Conservation (phyloP, 2,888 invertebrate genomes). For the Sipha maydis region DNA sequence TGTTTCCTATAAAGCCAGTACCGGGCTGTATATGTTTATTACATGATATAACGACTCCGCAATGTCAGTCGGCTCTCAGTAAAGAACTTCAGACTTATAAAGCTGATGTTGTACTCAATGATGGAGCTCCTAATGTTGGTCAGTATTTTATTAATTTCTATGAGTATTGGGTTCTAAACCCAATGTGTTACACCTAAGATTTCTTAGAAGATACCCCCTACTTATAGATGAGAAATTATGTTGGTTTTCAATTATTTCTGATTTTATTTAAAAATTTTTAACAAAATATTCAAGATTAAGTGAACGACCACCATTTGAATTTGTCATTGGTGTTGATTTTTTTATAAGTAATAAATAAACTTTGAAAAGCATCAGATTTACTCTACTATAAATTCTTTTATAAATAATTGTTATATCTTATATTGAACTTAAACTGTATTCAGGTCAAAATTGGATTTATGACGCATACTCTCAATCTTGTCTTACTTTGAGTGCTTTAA, state of each 20-base stretch:
- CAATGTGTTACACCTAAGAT: no score
- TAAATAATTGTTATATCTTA: constrained; percentile 3
- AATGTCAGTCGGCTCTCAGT: constrained; percentile 82
- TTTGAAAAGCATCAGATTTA: not conserved
- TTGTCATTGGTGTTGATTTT: no score
- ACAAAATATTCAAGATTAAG: not conserved
- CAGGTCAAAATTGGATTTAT: constrained; percentile 92
- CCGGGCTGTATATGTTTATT: constrained; percentile 89
- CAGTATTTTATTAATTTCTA: constrained; percentile 63
- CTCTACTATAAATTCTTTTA: not conserved
- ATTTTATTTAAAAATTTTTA: not conserved
- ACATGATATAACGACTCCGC: constrained; percentile 97
- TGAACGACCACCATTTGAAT: no score
- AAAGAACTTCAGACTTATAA: constrained; percentile 94
- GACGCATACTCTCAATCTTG: constrained; percentile 96
- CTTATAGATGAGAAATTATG: no score
- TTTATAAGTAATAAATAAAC: not conserved
- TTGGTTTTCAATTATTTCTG: no score
- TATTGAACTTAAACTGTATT: constrained; percentile 1
- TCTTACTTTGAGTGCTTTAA: constrained; percentile 90
- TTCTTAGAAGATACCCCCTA: no score
- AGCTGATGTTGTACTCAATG: constrained; percentile 95
- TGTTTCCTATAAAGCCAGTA: constrained; percentile 91
- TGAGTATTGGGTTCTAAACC: not conserved
- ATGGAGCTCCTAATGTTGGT: constrained; percentile 97